Conservation (phyloP, 2,113 vertebrate genomes). For the Egretta garzetta region DNA sequence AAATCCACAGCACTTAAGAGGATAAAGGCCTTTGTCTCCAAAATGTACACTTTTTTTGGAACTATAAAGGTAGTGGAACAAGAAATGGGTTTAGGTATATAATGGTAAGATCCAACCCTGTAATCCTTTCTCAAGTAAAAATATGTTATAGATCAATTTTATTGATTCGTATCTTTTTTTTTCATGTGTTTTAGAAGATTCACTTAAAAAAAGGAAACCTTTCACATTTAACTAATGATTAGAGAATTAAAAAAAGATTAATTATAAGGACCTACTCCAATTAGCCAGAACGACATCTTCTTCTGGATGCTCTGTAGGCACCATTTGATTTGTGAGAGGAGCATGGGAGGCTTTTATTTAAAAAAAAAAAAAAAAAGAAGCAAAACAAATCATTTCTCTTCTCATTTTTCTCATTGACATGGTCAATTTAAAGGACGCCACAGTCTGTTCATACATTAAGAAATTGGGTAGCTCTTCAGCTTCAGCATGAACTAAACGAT, state of each 20-base stretch:
- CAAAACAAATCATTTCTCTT: background rate
- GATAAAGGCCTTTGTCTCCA: conserved; percentile 62
- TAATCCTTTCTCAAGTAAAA: conserved; percentile 41
- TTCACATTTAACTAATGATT: background rate
- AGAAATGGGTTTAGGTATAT: conserved; percentile 26
- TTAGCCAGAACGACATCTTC: background rate
- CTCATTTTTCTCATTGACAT: accelerated
- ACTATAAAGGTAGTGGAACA: conserved; percentile 9
- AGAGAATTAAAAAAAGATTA: background rate
- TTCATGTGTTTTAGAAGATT: background rate
- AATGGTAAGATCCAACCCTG: background rate
- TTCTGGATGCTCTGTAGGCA: background rate
- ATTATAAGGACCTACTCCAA: background rate
- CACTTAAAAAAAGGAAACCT: background rate
- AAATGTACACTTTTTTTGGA: background rate
- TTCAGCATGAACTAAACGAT: background rate
- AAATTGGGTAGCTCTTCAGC: background rate
- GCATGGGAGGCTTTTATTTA: background rate
- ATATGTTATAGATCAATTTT: conserved; percentile 6
- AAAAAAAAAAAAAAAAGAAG: background rate
- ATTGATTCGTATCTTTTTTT: background rate
- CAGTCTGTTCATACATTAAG: background rate
- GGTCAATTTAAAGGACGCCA: background rate
- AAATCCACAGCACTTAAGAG: conserved; percentile 42
- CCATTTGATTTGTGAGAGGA: background rate